Evolutionary conservation across 2,797 vertebrate genomes (phyloP).

Genomic region (Alfaro cultratus): DNA sequence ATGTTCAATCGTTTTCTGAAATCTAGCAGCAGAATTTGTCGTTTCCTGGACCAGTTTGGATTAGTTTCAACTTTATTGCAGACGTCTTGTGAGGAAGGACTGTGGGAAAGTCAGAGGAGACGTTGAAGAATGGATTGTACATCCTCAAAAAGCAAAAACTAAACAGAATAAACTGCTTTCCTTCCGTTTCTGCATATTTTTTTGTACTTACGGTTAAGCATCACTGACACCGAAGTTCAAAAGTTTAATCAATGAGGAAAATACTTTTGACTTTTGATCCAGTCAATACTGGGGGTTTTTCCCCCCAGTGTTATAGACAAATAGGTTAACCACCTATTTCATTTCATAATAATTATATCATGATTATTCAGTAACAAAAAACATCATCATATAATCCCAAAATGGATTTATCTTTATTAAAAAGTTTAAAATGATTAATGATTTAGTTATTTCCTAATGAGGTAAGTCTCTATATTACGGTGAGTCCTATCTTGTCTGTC

Average conservation of each 20-base stretch:
- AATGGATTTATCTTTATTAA: neutral
- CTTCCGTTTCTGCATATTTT: neutral
- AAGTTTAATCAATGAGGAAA: neutral
- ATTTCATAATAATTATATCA: neutral
- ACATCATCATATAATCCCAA: neutral
- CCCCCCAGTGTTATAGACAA: neutral
- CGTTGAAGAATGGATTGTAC: neutral
- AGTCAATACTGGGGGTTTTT: neutral
- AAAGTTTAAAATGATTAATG: neutral
- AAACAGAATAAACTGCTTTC: neutral
- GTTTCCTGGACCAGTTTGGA: neutral
- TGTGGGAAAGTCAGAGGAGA: neutral
- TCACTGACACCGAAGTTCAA: neutral
- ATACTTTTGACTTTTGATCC: slow-evolving; percentile 27
- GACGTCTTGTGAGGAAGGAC: neutral
- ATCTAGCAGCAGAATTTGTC: neutral
- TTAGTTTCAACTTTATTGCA: neutral
- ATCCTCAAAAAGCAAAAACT: neutral
- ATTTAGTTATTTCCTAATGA: neutral
- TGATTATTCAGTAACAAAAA: neutral
- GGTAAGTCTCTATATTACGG: neutral
- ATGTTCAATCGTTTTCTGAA: neutral
- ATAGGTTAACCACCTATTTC: neutral
- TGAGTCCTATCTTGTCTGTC: neutral
- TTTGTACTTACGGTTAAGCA: neutral